Conservation (phyloP, 2,888 invertebrate genomes). For the Phengaris arion region DNA sequence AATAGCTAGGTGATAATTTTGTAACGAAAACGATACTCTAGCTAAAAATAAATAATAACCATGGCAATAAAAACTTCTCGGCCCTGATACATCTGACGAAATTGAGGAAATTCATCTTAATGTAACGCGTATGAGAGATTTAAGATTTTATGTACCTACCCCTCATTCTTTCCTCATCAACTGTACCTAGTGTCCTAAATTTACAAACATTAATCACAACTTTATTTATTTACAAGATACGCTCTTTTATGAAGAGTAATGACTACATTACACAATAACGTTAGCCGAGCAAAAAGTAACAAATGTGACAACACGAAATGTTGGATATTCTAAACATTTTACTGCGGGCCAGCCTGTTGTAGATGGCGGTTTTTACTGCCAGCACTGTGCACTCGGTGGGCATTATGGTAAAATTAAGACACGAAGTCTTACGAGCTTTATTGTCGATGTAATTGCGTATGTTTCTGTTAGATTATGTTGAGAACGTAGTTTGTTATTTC, state of each 20-base stretch:
- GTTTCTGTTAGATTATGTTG: constrained; percentile 13
- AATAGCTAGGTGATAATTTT: no score
- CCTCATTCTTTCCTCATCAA: constrained; percentile 4
- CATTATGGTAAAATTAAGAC: constrained; percentile 30
- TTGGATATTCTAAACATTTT: constrained; percentile 75
- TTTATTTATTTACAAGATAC: constrained; percentile 25
- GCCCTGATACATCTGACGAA: background rate
- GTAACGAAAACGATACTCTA: background rate
- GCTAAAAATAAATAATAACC: background rate
- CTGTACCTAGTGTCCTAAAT: constrained; percentile 17
- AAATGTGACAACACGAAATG: constrained; percentile 59
- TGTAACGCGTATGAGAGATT: background rate
- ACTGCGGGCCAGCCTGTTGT: constrained; percentile 72
- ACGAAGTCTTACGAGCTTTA: constrained; percentile 27
- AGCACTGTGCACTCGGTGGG: constrained; percentile 35
- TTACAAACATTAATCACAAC: constrained; percentile 17
- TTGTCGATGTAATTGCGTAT: constrained; percentile 20
- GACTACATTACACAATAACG: constrained; percentile 21
- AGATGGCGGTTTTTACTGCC: constrained; percentile 72
- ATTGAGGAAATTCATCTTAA: background rate
- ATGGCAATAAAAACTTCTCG: background rate
- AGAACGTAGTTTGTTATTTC: background rate
- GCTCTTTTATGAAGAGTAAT: constrained; percentile 22
- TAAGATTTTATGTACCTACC: background rate
- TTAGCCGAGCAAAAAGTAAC: constrained; percentile 57